phyloP scores from a whole-genome alignment of 2,888 invertebrate genomes.

The Cartodere bifasciata region DNA sequence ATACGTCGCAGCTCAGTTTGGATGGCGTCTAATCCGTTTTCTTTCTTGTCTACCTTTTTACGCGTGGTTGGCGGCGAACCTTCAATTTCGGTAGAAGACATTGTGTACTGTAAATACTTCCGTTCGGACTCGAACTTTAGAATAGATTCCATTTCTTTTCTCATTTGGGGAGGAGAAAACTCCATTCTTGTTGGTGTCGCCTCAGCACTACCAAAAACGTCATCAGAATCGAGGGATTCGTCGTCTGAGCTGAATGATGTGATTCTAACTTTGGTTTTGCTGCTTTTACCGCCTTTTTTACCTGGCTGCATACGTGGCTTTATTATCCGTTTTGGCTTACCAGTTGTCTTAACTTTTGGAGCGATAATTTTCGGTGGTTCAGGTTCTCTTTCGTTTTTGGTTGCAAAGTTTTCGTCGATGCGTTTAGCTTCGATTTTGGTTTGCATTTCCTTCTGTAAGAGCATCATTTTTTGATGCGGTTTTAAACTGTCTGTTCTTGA shows the following conservation, averaged over 20 bases:
- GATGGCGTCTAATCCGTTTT: constrained; percentile 47
- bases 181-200: constrained; percentile 58
- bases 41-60: constrained; percentile 49
- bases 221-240: constrained; percentile 64
- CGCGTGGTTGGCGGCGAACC: constrained; percentile 63
- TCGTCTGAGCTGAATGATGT: constrained; percentile 67
- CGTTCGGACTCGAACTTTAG: constrained; percentile 59
- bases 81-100: constrained; percentile 68
- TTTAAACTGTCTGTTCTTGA: constrained; percentile 57
- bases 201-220: constrained; percentile 64
- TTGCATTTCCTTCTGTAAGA: constrained; percentile 21
- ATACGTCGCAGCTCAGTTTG: constrained; percentile 56
- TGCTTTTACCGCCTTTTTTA: constrained; percentile 47
- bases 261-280: constrained; percentile 55
- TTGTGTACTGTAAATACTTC: constrained; percentile 42
- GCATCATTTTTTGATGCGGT: constrained; percentile 23
- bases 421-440: constrained; percentile 18
- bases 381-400: constrained; percentile 35
- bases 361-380: constrained; percentile 32
- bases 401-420: constrained; percentile 22
- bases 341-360: constrained; percentile 45
- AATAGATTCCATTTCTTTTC: constrained; percentile 64
- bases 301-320: constrained; percentile 50
- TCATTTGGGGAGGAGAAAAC: constrained; percentile 62
- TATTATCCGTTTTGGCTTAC: constrained; percentile 47